A percentile compares a stretch with the other conserved stretches of the same genome.
phyloP scores from a whole-genome alignment of 2,113 vertebrate genomes.

The Mirounga angustirostris region DNA sequence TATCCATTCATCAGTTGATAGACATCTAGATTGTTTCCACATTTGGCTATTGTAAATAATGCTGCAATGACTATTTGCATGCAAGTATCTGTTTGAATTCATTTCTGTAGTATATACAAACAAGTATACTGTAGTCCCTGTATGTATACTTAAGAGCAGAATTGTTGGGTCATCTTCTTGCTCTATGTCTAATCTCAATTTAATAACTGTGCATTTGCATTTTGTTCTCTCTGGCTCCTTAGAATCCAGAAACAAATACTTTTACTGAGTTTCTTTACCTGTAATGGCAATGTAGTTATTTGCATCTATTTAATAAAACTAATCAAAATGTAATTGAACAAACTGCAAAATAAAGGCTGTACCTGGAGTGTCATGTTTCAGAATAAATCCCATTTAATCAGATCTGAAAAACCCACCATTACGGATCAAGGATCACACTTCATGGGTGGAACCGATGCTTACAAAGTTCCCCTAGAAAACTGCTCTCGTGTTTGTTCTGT shows the following conservation, averaged over 20 bases:
- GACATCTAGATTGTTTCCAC: neutral
- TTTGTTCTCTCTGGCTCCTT: neutral
- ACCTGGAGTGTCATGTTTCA: neutral
- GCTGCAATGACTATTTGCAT: neutral
- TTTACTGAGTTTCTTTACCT: neutral
- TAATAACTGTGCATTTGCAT: neutral
- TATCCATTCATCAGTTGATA: neutral
- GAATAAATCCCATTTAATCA: neutral
- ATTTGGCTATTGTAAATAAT: neutral
- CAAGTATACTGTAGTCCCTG: neutral
- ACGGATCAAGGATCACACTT: neutral
- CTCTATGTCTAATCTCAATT: neutral
- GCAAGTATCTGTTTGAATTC: neutral
- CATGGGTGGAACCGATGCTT: neutral
- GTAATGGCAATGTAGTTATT: neutral
- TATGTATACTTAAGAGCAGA: neutral
- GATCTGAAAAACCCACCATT: neutral
- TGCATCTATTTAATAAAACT: neutral
- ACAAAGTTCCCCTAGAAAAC: neutral
- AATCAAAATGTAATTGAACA: constrained; percentile 5
- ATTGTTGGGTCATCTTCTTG: neutral
- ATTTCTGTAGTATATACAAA: neutral
- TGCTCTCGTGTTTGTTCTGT: neutral
- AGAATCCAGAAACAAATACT: constrained; percentile 5
- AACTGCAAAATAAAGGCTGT: neutral